These are phyloP conservation scores for Microctenopoma lineatum DNA, from an alignment of 2,797 vertebrate genomes.

Conservation along the genomic window DNA sequence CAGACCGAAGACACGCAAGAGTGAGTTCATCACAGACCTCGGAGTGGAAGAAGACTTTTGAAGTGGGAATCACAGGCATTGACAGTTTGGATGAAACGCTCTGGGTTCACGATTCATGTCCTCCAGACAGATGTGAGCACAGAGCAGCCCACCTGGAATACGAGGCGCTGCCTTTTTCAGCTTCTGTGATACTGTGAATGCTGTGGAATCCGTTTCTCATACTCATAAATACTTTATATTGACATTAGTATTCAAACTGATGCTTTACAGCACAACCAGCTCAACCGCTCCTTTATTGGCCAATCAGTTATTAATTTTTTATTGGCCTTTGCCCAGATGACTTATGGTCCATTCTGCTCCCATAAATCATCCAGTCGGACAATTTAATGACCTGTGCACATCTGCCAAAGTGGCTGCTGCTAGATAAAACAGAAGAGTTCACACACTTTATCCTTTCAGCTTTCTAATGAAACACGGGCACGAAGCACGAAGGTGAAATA, in stretches of 20 bases:
- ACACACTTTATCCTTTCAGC: neutral
- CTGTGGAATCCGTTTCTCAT: neutral
- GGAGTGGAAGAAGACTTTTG: too few relatives aligned
- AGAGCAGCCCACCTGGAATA: neutral
- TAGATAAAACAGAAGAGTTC: conserved; percentile 16
- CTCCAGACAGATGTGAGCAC: neutral
- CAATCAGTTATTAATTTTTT: conserved; percentile 51
- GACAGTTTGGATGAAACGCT: neutral
- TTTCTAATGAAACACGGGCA: neutral
- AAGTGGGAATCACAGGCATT: neutral
- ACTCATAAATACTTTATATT: conserved; percentile 9
- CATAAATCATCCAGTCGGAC: conserved; percentile 33
- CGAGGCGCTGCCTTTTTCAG: too few relatives aligned
- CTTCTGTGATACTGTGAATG: neutral
- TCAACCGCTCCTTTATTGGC: conserved; percentile 32
- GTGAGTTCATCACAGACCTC: too few relatives aligned
- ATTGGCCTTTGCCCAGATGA: conserved; percentile 37
- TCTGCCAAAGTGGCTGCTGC: conserved; percentile 25
- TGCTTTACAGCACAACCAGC: conserved; percentile 25
- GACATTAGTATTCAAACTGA: conserved; percentile 15
- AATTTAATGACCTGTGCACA: conserved; percentile 27
- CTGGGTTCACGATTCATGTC: neutral
- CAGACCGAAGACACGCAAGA: too few relatives aligned
- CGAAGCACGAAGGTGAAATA: neutral
- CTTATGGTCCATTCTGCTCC: conserved; percentile 25